These are phyloP conservation scores for Myotis davidii DNA, from an alignment of 2,113 vertebrate genomes.

Conservation along the genomic window DNA sequence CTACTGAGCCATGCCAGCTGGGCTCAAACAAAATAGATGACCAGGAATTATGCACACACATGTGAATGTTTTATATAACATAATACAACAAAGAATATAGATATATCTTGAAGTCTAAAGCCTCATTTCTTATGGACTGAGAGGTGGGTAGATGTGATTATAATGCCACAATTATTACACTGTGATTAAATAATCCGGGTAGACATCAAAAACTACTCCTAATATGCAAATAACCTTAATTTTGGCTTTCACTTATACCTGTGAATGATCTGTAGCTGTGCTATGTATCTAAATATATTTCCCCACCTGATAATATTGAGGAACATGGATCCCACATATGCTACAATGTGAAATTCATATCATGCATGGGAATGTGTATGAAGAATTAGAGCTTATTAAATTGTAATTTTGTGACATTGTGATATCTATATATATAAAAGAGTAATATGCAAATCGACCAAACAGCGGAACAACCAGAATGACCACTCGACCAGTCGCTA, in stretches of 20 bases:
- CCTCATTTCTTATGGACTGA: neutral
- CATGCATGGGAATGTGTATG: neutral
- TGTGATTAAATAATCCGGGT: neutral
- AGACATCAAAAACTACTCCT: neutral
- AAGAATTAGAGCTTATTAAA: neutral
- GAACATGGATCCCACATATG: neutral
- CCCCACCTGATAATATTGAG: neutral
- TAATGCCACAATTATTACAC: neutral
- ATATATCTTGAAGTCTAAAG: neutral
- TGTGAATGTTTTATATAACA: neutral
- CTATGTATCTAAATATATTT: neutral
- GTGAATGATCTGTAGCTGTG: neutral
- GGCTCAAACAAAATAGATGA: neutral
- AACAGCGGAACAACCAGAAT: too few relatives aligned
- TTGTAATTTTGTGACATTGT: neutral
- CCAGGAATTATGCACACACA: accelerated
- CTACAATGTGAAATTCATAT: neutral
- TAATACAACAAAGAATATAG: neutral
- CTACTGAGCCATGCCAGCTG: too few relatives aligned
- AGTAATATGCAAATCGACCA: too few relatives aligned
- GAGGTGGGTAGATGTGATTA: neutral
- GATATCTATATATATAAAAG: too few relatives aligned
- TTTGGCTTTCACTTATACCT: neutral
- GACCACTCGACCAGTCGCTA: too few relatives aligned
- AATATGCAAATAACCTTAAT: neutral